Base-by-base conservation (phyloP, 2,888 invertebrate species). In the Eupithecia subumbrata region DNA sequence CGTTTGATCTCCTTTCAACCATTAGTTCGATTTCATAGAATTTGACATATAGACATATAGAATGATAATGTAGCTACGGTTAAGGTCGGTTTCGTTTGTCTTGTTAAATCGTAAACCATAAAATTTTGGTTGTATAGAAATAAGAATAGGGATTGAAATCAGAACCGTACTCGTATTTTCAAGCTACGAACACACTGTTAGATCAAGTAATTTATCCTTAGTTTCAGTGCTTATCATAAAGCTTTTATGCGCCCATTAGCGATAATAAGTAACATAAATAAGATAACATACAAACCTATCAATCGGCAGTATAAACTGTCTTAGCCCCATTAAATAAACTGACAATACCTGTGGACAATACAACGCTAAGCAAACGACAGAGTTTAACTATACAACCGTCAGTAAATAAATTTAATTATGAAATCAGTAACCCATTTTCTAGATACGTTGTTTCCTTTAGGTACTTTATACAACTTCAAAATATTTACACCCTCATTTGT, bases 271-370 rank as follows among this genome's bases (percentile, higher is more conserved):
- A 73, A 72, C 71, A 73, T 73, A 77, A 74, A 77, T 75, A 75
- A 77, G 75, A 77, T 75, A 71, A 75, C 63, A 67, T 56, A 72
- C 72, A 74, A 74, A 74, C 72, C 72, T n/a, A 77, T 75, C 72
- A 71, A 75, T 77, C 75, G 45, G 37, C 40, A 48, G 37, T 77
- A 75, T 75, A 45, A 63, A 18, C 45, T 73, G 75, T 77, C 77
- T 68, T 40, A 71, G 60, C 64, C 25, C 78, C 79, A 77, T 77
- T 79, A 76, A 78, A 76, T 63, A 73, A 73, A 76, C 79, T 77
- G 60, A 76, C 71, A 76, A 30, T 30, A 30, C 30, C 30, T 30
- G 30, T 30, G 30, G 30, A 30, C 30, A 30, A 77, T 76, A 72
- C 30, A 63, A 45, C 40, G 69, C 5, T 16, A 40, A 5, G 25